phyloP scores from a whole-genome alignment of 2,113 vertebrate genomes.

The Salvelinus sp. region DNA sequence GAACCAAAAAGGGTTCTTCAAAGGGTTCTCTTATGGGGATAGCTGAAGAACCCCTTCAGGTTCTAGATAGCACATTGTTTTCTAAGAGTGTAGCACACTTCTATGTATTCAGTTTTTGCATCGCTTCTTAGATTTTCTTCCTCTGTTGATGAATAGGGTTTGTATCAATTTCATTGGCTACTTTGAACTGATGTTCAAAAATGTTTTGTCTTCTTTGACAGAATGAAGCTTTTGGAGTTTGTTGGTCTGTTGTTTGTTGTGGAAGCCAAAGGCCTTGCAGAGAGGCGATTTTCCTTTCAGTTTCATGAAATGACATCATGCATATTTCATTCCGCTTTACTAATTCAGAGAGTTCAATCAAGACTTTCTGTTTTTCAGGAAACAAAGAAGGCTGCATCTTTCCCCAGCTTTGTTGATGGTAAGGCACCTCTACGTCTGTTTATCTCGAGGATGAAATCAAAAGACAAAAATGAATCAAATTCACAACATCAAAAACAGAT shows the following conservation, averaged over 20 bases:
- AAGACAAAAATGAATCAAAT: conserved; percentile 18
- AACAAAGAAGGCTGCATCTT: conserved; percentile 91
- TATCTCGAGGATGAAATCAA: conserved; percentile 5
- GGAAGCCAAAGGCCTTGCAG: neutral
- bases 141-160: too few species aligned
- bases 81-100: too few species aligned
- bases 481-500: neutral
- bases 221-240: too few species aligned
- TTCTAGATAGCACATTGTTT: too few species aligned
- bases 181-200: too few species aligned
- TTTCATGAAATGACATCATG: neutral
- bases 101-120: too few species aligned
- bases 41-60: too few species aligned
- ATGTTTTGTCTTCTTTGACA: too few species aligned
- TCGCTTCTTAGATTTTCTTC: too few species aligned
- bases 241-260: neutral
- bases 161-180: too few species aligned
- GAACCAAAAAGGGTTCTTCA: too few species aligned
- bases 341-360: neutral
- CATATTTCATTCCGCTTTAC: neutral
- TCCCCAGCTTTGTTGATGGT: conserved; percentile 98
- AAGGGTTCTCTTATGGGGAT: too few species aligned
- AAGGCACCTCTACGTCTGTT: conserved; percentile 64
- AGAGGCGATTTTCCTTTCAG: conserved; percentile 13
- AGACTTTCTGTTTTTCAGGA: conserved; percentile 72